Evolutionary conservation across 2,797 vertebrate species (phyloP).

Genomic region (Adrianichthys oophorus): DNA sequence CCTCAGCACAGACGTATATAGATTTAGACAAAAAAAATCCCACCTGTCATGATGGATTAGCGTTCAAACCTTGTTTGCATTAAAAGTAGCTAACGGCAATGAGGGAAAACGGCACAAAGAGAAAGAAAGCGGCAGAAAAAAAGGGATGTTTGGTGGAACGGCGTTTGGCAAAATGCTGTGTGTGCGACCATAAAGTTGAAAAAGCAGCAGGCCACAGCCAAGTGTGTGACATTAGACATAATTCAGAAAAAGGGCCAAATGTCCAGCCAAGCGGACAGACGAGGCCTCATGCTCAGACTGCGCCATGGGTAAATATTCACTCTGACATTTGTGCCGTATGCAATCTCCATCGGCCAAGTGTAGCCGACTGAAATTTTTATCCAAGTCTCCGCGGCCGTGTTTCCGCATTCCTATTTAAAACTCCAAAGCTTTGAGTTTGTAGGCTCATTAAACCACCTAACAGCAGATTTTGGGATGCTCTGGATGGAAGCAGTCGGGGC

Average conservation of each 20-base stretch:
- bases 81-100: slow-evolving; percentile 28
- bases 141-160: slow-evolving; percentile 11
- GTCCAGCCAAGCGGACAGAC: slow-evolving; percentile 68
- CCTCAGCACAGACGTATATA: slow-evolving; percentile 31
- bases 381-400: slow-evolving; percentile 41
- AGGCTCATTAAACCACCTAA: slow-evolving; percentile 1
- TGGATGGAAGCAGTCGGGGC: not conserved
- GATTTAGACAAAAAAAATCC: slow-evolving; percentile 61
- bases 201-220: slow-evolving; percentile 52
- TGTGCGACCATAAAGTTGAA: slow-evolving; percentile 38
- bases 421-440: slow-evolving; percentile 17
- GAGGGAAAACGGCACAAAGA: not conserved
- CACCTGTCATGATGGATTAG: slow-evolving; percentile 63
- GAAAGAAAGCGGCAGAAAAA: not conserved
- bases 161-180: slow-evolving; percentile 10
- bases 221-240: slow-evolving; percentile 67
- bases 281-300: slow-evolving; percentile 58
- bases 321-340: slow-evolving; percentile 72
- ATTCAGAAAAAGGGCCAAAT: slow-evolving; percentile 68
- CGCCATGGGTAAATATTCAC: slow-evolving; percentile 68
- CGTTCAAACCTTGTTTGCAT: slow-evolving; percentile 41
- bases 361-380: slow-evolving; percentile 70
- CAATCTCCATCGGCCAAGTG: slow-evolving; percentile 58
- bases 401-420: slow-evolving; percentile 60
- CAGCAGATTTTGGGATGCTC: slow-evolving; percentile 3